Evolutionary conservation across 2,888 invertebrate species (phyloP).

Genomic region (Crioceris asparagi): DNA sequence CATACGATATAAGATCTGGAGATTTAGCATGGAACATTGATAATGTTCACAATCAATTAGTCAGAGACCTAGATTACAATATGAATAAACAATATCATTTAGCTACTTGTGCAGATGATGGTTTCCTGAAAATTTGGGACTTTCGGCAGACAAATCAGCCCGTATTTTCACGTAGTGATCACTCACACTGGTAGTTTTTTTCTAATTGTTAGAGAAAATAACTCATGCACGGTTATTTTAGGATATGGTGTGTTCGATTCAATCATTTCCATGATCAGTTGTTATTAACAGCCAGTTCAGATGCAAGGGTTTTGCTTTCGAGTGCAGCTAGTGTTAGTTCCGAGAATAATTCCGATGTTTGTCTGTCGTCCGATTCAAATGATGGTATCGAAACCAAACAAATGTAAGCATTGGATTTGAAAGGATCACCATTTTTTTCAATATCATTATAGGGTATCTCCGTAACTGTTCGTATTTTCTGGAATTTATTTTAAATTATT

Average conservation of each 20-base stretch:
- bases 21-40: conserved; percentile 74
- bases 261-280: conserved; percentile 97
- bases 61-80: conserved; percentile 91
- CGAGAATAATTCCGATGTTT: conserved; percentile 52
- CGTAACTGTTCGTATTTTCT: too few species aligned
- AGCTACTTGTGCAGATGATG: conserved; percentile 93
- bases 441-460: too few species aligned
- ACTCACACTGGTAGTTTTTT: conserved; percentile 65
- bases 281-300: conserved; percentile 86
- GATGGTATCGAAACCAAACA: conserved; percentile 43
- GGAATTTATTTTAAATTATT: too few species aligned
- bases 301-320: conserved; percentile 81
- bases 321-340: conserved; percentile 82
- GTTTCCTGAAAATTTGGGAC: conserved; percentile 93
- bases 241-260: conserved; percentile 90
- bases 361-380: conserved; percentile 38
- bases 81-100: conserved; percentile 94
- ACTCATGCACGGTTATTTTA: conserved; percentile 24
- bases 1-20: conserved; percentile 76
- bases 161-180: conserved; percentile 69
- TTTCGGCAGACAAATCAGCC: conserved; percentile 71
- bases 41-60: conserved; percentile 73
- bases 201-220: not conserved
- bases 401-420: conserved; percentile 33
- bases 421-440: conserved; percentile 2